phyloP scores from a whole-genome alignment of 92 coral and sea anemone species.

The Epizoanthus illoricatus region DNA sequence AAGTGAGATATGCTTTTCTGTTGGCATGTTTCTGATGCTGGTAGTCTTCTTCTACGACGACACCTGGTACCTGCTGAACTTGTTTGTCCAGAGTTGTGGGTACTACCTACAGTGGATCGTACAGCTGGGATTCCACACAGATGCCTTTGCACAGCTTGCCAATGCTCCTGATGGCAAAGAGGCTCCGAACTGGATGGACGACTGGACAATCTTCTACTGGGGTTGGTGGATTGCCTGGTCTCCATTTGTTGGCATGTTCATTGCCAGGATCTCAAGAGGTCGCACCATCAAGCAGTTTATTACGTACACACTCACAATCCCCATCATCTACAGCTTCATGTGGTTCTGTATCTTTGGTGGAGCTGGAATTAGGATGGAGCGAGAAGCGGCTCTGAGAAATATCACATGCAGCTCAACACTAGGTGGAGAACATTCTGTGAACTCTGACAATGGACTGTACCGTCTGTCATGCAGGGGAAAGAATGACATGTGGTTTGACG shows the following conservation, averaged over 20 bases:
- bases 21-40: slow-evolving; percentile 82
- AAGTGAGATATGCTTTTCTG: slow-evolving; percentile 80
- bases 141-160: slow-evolving; percentile 74
- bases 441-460: slow-evolving; percentile 55
- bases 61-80: slow-evolving; percentile 80
- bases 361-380: slow-evolving; percentile 84
- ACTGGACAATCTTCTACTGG: slow-evolving; percentile 97
- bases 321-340: slow-evolving; percentile 74
- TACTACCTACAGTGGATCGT: slow-evolving; percentile 85
- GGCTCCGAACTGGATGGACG: slow-evolving; percentile 75
- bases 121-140: slow-evolving; percentile 92
- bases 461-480: slow-evolving; percentile 75
- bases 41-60: slow-evolving; percentile 84
- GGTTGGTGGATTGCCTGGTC: slow-evolving; percentile 99
- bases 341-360: slow-evolving; percentile 91
- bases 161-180: too few species aligned
- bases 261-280: slow-evolving; percentile 89
- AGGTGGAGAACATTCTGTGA: slow-evolving; percentile 62
- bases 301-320: slow-evolving; percentile 80
- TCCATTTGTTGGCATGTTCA: slow-evolving; percentile 91
- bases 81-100: slow-evolving; percentile 73
- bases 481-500: slow-evolving; percentile 78
- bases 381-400: slow-evolving; percentile 66
- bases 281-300: slow-evolving; percentile 90
- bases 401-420: slow-evolving; percentile 69